Base-by-base conservation (phyloP, 2,888 invertebrate genomes). In the Myopa testacea region DNA sequence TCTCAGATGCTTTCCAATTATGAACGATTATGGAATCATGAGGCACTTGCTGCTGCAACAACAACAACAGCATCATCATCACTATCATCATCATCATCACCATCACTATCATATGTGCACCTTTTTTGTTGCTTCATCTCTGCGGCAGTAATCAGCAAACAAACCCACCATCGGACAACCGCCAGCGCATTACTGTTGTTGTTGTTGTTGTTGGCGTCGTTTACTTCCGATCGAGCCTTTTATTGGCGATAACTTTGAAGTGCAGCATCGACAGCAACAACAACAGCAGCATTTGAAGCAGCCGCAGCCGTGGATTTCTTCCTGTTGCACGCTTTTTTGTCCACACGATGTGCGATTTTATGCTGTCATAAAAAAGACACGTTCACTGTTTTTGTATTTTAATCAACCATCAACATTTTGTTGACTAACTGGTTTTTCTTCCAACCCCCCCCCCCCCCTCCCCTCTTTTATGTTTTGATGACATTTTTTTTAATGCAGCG, bases 201-300 rank as follows among this genome's bases (percentile, higher is more conserved):
- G 50, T 50, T 50, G 50, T 55, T 55, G 55, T 55, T 16, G 16
- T 5, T 16, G 10, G 55, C 52, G n/a, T 38, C 68, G 55, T 50
- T 76, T 68, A 69, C 69, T 76, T 68, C 75, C 68, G 60, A 82
- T 80, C 80, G 58, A 76, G 81, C 82, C 80, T 81, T 80, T 67
- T 75, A 55, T 73, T 55, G 65, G 34, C 55, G 19, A 1, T 52
- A 50, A 73, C 63, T 34, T 40, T 50, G 65, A 71, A 63, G 70
- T 79, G 75, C 65, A 70, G 76, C 77, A 79, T 68, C 78, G 74
- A 67, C 76, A 76, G 52, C 50, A 80, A 74, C 63, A 78, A 69
- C 72, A 76, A 34, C 58, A 78, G 65, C 72, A 76, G 26, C 58
- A 79, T 37, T 72, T 69, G 62, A 77, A 80, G 52, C 77, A 40